Percentiles rank a stretch among this genome's conserved stretches.
These are phyloP conservation scores for Pseudomyrmex cubaensis DNA, from an alignment of 1,140 invertebrate genomes.

Conservation along the genomic window DNA sequence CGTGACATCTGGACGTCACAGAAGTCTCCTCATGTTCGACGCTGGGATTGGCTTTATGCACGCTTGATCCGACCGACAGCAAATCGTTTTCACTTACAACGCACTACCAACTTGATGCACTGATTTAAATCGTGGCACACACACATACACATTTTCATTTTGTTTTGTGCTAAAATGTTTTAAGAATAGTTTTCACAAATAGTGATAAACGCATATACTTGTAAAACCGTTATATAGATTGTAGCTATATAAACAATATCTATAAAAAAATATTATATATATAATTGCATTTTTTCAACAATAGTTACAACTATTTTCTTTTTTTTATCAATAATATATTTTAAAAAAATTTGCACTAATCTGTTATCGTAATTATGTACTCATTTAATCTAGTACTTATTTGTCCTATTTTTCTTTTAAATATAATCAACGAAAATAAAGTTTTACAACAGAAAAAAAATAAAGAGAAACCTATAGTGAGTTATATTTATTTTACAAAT, in stretches of 20 bases:
- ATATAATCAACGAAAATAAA: background rate
- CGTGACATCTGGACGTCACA: constrained; percentile 2
- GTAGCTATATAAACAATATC: background rate
- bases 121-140: background rate
- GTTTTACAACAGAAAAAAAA: background rate
- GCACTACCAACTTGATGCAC: constrained; percentile 34
- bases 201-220: background rate
- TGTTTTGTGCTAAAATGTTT: background rate
- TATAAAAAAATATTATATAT: background rate
- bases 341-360: background rate
- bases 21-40: constrained; percentile 25
- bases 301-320: background rate
- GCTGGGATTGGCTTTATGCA: constrained; percentile 55
- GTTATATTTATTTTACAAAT: background rate
- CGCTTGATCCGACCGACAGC: constrained; percentile 32
- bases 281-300: background rate
- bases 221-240: background rate
- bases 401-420: background rate
- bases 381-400: background rate
- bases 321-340: background rate
- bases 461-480: no score
- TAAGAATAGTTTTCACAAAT: background rate
- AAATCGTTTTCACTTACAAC: constrained; percentile 25
- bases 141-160: background rate
- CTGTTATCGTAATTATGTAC: background rate